These are phyloP conservation scores for Bucorvus abyssinicus DNA, from an alignment of 2,797 vertebrate genomes.

Conservation along the genomic window DNA sequence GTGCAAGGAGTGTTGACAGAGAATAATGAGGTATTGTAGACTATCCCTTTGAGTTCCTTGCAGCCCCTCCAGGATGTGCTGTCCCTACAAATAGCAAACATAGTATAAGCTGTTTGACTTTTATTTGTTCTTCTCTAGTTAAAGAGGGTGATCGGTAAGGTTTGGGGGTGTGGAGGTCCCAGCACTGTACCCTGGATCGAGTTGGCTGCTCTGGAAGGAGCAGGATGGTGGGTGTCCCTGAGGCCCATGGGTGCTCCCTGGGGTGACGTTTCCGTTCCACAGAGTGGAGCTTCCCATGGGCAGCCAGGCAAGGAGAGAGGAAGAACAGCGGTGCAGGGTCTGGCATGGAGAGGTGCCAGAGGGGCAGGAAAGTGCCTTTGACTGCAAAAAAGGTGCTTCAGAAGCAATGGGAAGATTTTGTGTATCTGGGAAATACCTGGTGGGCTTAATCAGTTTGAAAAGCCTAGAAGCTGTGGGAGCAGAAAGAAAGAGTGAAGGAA, in stretches of 20 bases:
- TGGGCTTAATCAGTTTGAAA: background rate
- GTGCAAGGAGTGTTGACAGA: background rate
- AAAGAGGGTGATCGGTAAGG: no score
- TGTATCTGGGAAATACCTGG: background rate
- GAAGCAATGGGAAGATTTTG: background rate
- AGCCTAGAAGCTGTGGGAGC: background rate
- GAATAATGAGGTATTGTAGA: background rate
- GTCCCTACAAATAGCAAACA: background rate
- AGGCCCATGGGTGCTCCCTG: background rate
- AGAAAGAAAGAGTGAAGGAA: background rate
- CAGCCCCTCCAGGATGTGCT: background rate
- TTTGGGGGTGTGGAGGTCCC: background rate
- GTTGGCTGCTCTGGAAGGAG: background rate
- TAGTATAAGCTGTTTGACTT: background rate
- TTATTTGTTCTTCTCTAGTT: background rate
- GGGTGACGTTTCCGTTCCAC: background rate
- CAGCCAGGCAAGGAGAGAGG: background rate
- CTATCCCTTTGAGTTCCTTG: background rate
- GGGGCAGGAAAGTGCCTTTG: background rate
- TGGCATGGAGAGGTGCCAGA: background rate
- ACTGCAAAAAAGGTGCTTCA: background rate
- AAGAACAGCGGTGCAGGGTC: background rate
- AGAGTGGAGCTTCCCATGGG: background rate
- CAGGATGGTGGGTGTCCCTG: background rate
- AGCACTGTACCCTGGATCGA: background rate